Percentiles rank a stretch among this genome's conserved stretches.
Conservation (phyloP, 2,797 vertebrate genomes). For the Podarcis siculus region DNA sequence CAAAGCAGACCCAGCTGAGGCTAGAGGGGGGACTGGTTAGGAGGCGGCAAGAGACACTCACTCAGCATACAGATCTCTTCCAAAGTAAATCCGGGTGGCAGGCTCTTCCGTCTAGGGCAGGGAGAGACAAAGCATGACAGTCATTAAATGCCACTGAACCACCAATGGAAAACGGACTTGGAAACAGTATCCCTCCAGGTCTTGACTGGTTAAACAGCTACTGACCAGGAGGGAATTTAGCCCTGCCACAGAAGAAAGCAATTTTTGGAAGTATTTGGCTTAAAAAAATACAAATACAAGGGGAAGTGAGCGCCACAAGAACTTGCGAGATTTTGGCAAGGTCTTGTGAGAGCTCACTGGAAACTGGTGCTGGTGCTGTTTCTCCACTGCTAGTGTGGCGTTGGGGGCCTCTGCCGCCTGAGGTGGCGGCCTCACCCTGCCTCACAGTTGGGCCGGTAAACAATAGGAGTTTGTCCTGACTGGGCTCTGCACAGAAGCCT, state of each 20-base stretch:
- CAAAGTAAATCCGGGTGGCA: conserved; percentile 88
- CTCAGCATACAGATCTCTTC: conserved; percentile 95
- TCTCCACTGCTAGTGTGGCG: too few relatives aligned
- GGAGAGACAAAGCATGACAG: conserved; percentile 25
- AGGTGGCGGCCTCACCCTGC: too few relatives aligned
- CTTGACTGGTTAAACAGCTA: not conserved
- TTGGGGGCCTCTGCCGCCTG: too few relatives aligned
- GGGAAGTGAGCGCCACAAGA: too few relatives aligned
- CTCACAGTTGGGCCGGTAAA: too few relatives aligned
- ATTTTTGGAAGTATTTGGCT: not conserved
- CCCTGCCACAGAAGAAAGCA: not conserved
- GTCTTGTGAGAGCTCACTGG: not conserved
- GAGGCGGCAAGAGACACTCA: conserved; percentile 72
- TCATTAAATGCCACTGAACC: not conserved
- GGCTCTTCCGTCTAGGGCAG: conserved; percentile 89
- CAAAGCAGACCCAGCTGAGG: not conserved
- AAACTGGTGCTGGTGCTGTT: too few relatives aligned
- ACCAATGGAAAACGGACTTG: too few relatives aligned
- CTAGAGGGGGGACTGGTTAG: not conserved
- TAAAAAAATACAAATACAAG: not conserved
- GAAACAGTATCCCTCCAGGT: not conserved
- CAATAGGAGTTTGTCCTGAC: too few relatives aligned
- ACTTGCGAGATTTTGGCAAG: too few relatives aligned
- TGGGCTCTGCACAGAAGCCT: not conserved
- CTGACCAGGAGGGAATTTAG: not conserved